Percentiles rank a stretch among this genome's conserved stretches.
phyloP scores from a whole-genome alignment of 2,888 invertebrate species.

The Agriopis aurantiaria region DNA sequence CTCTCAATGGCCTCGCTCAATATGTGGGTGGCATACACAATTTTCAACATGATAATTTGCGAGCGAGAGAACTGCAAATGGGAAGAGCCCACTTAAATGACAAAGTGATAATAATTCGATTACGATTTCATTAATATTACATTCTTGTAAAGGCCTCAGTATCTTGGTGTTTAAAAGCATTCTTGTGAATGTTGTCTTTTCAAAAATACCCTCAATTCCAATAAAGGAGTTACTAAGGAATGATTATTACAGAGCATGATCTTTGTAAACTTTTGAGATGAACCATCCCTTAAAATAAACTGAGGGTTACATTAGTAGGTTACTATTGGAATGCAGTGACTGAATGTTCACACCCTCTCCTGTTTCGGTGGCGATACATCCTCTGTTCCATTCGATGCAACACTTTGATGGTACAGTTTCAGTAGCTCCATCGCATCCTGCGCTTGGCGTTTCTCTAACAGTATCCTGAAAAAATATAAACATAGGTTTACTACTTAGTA shows the following conservation, averaged over 20 bases:
- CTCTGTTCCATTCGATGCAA: slow-evolving; percentile 76
- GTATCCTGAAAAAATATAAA: slow-evolving; percentile 77
- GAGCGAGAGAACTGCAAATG: too few relatives aligned
- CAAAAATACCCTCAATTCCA: slow-evolving; percentile 46
- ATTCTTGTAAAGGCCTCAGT: slow-evolving; percentile 75
- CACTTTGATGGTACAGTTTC: slow-evolving; percentile 89
- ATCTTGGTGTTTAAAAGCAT: slow-evolving; percentile 65
- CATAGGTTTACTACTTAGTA: not conserved
- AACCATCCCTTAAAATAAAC: slow-evolving; percentile 77
- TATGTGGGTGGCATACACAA: too few relatives aligned
- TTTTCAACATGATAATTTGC: too few relatives aligned
- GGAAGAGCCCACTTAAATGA: not conserved
- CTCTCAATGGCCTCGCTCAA: too few relatives aligned
- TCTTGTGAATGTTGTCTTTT: slow-evolving; percentile 38
- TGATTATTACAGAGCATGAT: slow-evolving; percentile 28
- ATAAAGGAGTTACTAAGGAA: slow-evolving; percentile 36
- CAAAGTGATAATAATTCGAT: not conserved
- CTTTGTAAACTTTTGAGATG: slow-evolving; percentile 85
- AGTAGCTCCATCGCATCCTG: slow-evolving; percentile 95
- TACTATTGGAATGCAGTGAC: slow-evolving; percentile 45
- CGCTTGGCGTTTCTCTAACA: slow-evolving; percentile 94
- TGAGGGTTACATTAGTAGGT: slow-evolving; percentile 67
- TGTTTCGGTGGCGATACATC: slow-evolving; percentile 81
- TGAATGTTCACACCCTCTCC: slow-evolving; percentile 71
- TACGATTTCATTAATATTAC: slow-evolving; percentile 37